Conservation (phyloP, 2,797 vertebrate genomes). For the Glyptemys insculpta region DNA sequence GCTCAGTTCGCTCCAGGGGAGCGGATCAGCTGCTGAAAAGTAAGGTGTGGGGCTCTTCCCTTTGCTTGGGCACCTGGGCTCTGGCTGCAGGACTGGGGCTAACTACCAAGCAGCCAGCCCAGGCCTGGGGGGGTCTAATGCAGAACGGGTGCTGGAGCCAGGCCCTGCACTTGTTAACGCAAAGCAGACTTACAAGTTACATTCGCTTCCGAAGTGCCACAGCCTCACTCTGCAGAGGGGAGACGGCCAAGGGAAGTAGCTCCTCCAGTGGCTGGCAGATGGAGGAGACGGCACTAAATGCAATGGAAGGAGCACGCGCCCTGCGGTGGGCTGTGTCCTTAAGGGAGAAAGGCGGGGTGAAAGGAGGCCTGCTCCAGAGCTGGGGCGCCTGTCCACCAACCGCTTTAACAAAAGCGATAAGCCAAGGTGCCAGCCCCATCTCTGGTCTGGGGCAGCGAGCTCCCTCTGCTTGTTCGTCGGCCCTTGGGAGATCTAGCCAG, state of each 20-base stretch:
- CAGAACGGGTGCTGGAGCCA: not conserved
- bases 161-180: not conserved
- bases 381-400: not conserved
- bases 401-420: not conserved
- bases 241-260: not conserved
- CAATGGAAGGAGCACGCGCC: not conserved
- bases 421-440: not conserved
- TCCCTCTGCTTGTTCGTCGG: too few species aligned
- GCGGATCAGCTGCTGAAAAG: not conserved
- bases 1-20: not conserved
- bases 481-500: not conserved
- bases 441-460: not conserved
- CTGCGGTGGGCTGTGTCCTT: fast-evolving
- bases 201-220: not conserved
- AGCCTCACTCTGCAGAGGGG: not conserved
- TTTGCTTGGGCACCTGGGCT: not conserved
- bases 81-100: too few species aligned
- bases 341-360: not conserved
- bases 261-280: not conserved
- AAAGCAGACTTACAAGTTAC: not conserved
- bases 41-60: not conserved
- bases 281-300: not conserved
- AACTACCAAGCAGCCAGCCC: not conserved
- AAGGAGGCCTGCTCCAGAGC: not conserved
- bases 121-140: not conserved